Evolutionary conservation across 2,888 invertebrate genomes (phyloP).

Genomic region (Shargacucullia verbasci): DNA sequence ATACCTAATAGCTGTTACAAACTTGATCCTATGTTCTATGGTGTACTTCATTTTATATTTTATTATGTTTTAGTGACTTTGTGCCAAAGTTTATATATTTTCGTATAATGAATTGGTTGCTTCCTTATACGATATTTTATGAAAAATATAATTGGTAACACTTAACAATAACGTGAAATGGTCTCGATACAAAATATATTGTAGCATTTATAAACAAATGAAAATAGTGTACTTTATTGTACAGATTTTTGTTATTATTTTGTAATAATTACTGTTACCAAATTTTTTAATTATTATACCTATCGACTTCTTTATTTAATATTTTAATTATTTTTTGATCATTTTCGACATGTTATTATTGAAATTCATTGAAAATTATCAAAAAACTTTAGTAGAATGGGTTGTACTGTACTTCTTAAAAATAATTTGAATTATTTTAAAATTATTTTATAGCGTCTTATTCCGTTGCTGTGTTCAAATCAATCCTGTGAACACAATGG

Average conservation of each 20-base stretch:
- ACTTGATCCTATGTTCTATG: slow-evolving; percentile 4
- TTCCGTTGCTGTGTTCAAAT: slow-evolving; percentile 67
- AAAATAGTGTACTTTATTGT: slow-evolving; percentile 62
- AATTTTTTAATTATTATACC: slow-evolving; percentile 45
- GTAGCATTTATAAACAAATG: slow-evolving; percentile 67
- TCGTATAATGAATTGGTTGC: slow-evolving; percentile 36
- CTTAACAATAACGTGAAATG: slow-evolving; percentile 57
- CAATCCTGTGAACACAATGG: slow-evolving; percentile 20
- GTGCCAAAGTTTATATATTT: slow-evolving; percentile 58
- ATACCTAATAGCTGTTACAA: neutral
- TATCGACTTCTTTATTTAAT: slow-evolving; percentile 45
- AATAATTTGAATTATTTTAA: slow-evolving; percentile 21
- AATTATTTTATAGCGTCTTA: slow-evolving; percentile 44
- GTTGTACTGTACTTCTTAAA: slow-evolving; percentile 41
- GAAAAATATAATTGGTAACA: slow-evolving; percentile 38
- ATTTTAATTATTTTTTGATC: slow-evolving; percentile 31
- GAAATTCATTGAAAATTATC: slow-evolving; percentile 42
- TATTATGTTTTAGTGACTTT: slow-evolving; percentile 33
- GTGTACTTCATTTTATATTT: slow-evolving; percentile 13
- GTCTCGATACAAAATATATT: slow-evolving; percentile 48
- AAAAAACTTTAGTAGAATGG: slow-evolving; percentile 47
- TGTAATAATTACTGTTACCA: slow-evolving; percentile 61
- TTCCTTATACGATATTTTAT: slow-evolving; percentile 29
- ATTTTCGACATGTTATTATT: slow-evolving; percentile 35
- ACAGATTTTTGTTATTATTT: slow-evolving; percentile 63